Conservation (phyloP, 2,888 invertebrate genomes). For the Atherix ibis region DNA sequence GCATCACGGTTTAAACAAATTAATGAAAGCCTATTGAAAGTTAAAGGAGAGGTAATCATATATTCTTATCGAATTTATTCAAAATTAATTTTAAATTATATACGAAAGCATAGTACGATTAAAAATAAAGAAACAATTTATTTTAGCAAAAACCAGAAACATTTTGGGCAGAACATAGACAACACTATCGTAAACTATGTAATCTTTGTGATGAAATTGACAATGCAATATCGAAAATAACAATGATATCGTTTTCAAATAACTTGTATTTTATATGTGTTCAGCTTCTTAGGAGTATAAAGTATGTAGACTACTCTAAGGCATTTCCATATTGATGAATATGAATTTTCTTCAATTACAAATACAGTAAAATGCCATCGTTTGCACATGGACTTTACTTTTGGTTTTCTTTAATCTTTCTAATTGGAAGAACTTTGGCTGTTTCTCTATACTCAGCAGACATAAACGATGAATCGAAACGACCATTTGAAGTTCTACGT, state of each 20-base stretch:
- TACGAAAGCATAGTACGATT: not conserved
- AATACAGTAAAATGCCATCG: conserved; percentile 25
- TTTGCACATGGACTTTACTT: conserved; percentile 36
- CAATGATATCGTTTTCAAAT: conserved; percentile 38
- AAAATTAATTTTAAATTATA: not conserved
- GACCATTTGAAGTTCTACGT: conserved; percentile 29
- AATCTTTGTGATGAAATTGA: conserved; percentile 36
- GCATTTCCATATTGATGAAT: not conserved
- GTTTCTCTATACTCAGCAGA: conserved; percentile 41
- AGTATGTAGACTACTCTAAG: conserved; percentile 21
- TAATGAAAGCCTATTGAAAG: conserved; percentile 35
- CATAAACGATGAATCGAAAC: conserved; percentile 38
- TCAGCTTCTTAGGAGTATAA: conserved; percentile 38
- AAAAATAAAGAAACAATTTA: too few relatives aligned
- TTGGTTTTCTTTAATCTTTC: conserved; percentile 39
- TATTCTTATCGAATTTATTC: not conserved
- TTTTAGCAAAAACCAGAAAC: too few relatives aligned
- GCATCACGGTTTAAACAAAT: conserved; percentile 47
- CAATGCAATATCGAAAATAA: conserved; percentile 35
- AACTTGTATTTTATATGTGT: conserved; percentile 43
- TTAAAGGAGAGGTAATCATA: conserved; percentile 33
- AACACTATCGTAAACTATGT: conserved; percentile 37
- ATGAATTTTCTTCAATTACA: conserved; percentile 1
- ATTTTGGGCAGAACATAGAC: conserved; percentile 22
- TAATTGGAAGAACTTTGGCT: conserved; percentile 37